Evolutionary conservation across 2,888 invertebrate genomes (phyloP).

Genomic region (Callyntrura guangdongensis): DNA sequence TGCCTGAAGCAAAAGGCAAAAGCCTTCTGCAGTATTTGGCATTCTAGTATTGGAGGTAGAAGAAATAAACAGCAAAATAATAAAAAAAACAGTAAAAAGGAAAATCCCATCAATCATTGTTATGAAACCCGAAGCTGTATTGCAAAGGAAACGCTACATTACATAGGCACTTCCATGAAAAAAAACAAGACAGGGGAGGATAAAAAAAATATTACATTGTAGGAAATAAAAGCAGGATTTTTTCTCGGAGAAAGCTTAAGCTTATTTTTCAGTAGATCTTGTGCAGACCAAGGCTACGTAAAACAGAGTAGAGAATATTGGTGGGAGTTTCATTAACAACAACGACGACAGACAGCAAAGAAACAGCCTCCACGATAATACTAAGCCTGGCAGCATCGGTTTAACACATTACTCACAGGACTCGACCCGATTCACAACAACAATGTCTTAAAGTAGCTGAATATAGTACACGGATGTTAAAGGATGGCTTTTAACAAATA

Average conservation of each 20-base stretch:
- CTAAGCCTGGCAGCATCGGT: constrained; percentile 1
- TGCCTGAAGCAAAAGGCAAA: too few species aligned
- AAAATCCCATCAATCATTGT: constrained; percentile 61
- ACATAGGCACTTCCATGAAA: neutral
- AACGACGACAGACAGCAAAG: too few species aligned
- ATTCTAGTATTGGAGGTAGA: neutral
- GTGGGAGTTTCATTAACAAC: too few species aligned
- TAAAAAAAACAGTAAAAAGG: neutral
- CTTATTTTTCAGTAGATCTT: too few species aligned
- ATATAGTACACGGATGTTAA: too few species aligned
- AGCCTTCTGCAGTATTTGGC: too few species aligned
- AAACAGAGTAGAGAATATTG: too few species aligned
- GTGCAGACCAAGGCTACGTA: too few species aligned
- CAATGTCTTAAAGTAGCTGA: too few species aligned
- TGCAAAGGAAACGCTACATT: constrained; percentile 13
- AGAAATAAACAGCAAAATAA: neutral
- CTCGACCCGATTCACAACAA: too few species aligned
- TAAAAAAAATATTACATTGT: neutral
- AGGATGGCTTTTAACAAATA: too few species aligned
- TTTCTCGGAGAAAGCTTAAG: constrained; percentile 24
- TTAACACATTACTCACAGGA: constrained; percentile 10
- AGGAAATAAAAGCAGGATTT: neutral
- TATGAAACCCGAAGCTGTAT: neutral
- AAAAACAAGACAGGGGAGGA: neutral
- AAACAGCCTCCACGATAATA: neutral